Base-by-base conservation (phyloP, 2,888 invertebrate species). In the Penaeus monodon region DNA sequence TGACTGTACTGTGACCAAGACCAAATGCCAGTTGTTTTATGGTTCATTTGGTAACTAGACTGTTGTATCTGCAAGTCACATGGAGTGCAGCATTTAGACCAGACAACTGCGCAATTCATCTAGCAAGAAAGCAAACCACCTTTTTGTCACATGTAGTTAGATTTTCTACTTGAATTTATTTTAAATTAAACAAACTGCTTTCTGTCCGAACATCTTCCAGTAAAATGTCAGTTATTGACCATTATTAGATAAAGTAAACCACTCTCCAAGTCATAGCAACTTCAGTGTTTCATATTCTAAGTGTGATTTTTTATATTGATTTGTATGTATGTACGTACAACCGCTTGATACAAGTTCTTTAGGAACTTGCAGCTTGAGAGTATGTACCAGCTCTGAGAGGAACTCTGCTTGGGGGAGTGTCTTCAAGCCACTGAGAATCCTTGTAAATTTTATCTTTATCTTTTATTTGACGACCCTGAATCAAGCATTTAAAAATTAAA, bases 281-380 rank as follows among this genome's bases (percentile, higher is more conserved):
- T 81, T 82, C 68, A 66, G 82, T 87, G 87, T 83, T 78, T 87
- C 83, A 73, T 87, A 83, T 65, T 85, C 80, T 81, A 74, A 82
- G 87, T 83, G 87, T 87, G 87, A 83, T 87, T 87, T 86, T 86
- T 87, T 87, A 87, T 83, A 87, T 83, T 87, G 87, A 87, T 87
- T 87, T 78, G 83, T 87, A 87, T 87, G 83, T 81, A 81, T 73
- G 82, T 87, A 87, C 73, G 83, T 87, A 83, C 79, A 74, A 79
- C 76, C 70, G 78, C 83, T 80, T 83, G 78, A 78, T 79, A 65
- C 80, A 79, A 81, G 83, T 82, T 70, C 74, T 8, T 29, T 79
- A 57, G 87, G 73, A 86, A 82, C 86, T 84, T 83, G 87, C 44
- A 79, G 87, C 87, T 87, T 87, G 83, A 87, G 80, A 87, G 83